Evolutionary conservation across 1,140 invertebrate genomes (phyloP).

Genomic region (Drosophila chauvacae): DNA sequence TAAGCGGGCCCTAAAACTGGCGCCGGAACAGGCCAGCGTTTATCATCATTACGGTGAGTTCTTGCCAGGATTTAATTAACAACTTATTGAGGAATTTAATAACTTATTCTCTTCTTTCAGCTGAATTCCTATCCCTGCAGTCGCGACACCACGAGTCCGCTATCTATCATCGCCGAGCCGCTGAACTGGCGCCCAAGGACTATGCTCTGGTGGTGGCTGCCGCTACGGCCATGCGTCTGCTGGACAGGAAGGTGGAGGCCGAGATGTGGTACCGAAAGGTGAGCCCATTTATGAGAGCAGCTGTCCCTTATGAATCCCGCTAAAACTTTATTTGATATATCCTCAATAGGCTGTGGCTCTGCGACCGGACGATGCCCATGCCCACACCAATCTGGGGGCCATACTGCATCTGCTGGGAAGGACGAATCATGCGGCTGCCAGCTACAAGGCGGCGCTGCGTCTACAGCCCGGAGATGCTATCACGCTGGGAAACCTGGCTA

Average conservation of each 20-base stretch:
- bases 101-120: slow-evolving; percentile 67
- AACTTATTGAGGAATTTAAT: too few relatives aligned
- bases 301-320: not conserved
- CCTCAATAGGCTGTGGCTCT: slow-evolving; percentile 70
- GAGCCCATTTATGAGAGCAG: slow-evolving; percentile 62
- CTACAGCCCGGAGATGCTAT: slow-evolving; percentile 94
- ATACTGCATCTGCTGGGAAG: slow-evolving; percentile 97
- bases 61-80: not conserved
- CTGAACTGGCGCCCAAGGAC: slow-evolving; percentile 90
- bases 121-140: slow-evolving; percentile 93
- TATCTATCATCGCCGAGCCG: slow-evolving; percentile 90
- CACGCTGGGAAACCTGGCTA: slow-evolving; percentile 94
- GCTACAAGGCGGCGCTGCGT: slow-evolving; percentile 92
- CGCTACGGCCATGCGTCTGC: slow-evolving; percentile 93
- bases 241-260: slow-evolving; percentile 90
- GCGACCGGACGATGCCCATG: slow-evolving; percentile 88
- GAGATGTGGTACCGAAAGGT: slow-evolving; percentile 94
- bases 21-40: slow-evolving; percentile 92
- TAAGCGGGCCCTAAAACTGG: slow-evolving; percentile 91
- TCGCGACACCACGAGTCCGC: slow-evolving; percentile 93
- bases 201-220: slow-evolving; percentile 94
- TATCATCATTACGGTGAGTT: slow-evolving; percentile 92
- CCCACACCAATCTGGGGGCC: slow-evolving; percentile 96
- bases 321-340: not conserved
- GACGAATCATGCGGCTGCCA: slow-evolving; percentile 92